Evolutionary conservation across 35 echinoderm and acorn worm genomes (phyloP).

Genomic region (Heliocidaris tuberculata): DNA sequence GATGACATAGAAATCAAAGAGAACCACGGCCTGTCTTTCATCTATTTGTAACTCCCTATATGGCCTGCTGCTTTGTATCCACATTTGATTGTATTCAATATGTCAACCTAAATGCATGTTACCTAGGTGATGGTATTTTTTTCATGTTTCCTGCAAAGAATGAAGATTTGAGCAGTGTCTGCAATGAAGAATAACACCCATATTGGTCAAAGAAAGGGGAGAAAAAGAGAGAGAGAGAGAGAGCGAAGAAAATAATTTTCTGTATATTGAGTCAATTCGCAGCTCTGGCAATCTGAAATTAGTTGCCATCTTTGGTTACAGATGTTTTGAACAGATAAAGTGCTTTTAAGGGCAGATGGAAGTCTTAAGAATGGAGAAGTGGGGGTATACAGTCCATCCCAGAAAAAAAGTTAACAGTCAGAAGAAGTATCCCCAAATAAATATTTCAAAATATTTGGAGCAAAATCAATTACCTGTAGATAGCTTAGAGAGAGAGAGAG

Average conservation of each 20-base stretch:
- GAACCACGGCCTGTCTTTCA: not conserved
- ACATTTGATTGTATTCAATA: not conserved
- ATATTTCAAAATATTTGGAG: too few relatives aligned
- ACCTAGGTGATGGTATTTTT: not conserved
- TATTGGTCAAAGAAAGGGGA: not conserved
- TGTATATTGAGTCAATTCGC: not conserved
- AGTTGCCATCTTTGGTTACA: not conserved
- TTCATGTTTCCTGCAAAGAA: not conserved
- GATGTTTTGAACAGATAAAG: too few relatives aligned
- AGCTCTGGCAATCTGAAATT: not conserved
- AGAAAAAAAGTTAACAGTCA: too few relatives aligned
- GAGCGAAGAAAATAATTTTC: not conserved
- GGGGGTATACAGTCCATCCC: too few relatives aligned
- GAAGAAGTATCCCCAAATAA: too few relatives aligned
- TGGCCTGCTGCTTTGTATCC: not conserved
- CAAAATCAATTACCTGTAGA: too few relatives aligned
- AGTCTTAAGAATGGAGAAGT: too few relatives aligned
- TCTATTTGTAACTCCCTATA: not conserved
- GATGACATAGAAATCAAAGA: not conserved
- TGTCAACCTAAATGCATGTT: not conserved
- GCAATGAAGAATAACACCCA: not conserved
- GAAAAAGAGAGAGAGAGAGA: too few relatives aligned
- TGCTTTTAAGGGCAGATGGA: too few relatives aligned
- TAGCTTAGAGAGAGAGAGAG: too few relatives aligned
- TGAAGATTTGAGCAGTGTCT: not conserved